Percentiles rank a stretch among this genome's conserved stretches.
phyloP scores from a whole-genome alignment of 2,888 invertebrate genomes.

The Cremastinae sp. region DNA sequence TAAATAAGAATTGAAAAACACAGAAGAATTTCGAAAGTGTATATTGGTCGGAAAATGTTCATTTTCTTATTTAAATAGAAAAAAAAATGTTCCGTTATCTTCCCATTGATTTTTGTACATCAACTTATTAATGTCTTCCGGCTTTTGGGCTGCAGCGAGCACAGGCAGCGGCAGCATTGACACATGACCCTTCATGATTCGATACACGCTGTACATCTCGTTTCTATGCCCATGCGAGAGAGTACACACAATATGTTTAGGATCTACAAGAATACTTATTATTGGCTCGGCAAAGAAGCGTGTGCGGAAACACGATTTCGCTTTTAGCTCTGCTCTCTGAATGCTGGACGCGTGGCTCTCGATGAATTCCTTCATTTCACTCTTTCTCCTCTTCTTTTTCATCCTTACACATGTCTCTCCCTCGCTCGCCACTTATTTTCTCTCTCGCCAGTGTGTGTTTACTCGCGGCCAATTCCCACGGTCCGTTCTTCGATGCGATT shows the following conservation, averaged over 20 bases:
- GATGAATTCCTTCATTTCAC: constrained; percentile 52
- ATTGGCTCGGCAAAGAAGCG: constrained; percentile 38
- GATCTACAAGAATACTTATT: constrained; percentile 30
- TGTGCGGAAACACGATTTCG: constrained; percentile 66
- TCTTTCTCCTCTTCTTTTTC: constrained; percentile 4
- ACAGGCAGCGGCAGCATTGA: constrained; percentile 50
- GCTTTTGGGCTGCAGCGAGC: constrained; percentile 28
- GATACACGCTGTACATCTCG: constrained; percentile 39
- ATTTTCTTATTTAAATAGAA: too few species aligned
- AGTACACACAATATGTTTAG: constrained; percentile 41
- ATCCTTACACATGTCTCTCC: constrained; percentile 23
- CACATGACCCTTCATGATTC: constrained; percentile 51
- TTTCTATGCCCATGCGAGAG: constrained; percentile 24
- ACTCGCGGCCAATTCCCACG: constrained; percentile 58
- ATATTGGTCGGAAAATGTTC: too few species aligned
- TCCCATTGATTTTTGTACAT: too few species aligned
- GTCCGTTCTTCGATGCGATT: constrained; percentile 28
- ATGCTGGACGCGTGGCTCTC: constrained; percentile 66
- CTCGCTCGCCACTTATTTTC: constrained; percentile 22
- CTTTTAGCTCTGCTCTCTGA: constrained; percentile 61
- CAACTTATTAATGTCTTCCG: constrained; percentile 49
- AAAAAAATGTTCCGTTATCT: too few species aligned
- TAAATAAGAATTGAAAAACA: too few species aligned
- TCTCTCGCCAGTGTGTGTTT: constrained; percentile 13
- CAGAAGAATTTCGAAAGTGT: too few species aligned